Conservation (phyloP, 2,888 invertebrate species). For the Noctua janthe region DNA sequence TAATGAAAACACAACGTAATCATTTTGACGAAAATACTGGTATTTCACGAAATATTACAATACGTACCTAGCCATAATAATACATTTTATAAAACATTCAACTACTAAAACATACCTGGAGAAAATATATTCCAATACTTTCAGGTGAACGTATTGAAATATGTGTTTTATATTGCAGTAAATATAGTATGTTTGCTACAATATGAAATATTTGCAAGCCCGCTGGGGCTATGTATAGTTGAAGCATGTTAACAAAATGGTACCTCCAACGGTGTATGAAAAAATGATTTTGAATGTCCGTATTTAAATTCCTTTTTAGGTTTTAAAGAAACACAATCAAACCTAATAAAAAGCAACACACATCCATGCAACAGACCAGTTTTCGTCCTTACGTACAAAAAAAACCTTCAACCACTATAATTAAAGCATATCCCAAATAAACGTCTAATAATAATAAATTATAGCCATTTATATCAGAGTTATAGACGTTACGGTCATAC, state of each 20-base stretch:
- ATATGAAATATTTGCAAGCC: conserved; percentile 58
- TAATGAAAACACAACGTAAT: conserved; percentile 75
- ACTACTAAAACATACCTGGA: conserved; percentile 35
- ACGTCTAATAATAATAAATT: conserved; percentile 63
- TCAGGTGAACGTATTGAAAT: conserved; percentile 60
- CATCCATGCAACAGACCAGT: conserved; percentile 12
- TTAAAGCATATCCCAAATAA: conserved; percentile 47
- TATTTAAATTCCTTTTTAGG: not conserved
- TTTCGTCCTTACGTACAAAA: not conserved
- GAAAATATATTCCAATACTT: conserved; percentile 48
- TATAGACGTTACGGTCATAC: conserved; percentile 73
- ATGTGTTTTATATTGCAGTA: conserved; percentile 56
- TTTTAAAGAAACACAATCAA: not conserved
- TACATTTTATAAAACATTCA: conserved; percentile 30
- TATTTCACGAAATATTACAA: conserved; percentile 17
- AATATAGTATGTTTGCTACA: conserved; percentile 50
- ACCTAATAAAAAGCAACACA: conserved; percentile 5
- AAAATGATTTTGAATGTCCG: not conserved
- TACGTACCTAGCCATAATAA: conserved; percentile 12
- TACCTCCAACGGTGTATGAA: not conserved
- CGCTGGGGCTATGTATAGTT: conserved; percentile 16
- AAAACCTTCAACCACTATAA: conserved; percentile 38
- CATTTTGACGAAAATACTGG: conserved; percentile 62
- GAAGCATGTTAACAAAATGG: conserved; percentile 19
- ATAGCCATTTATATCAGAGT: conserved; percentile 68